Evolutionary conservation across 2,113 vertebrate genomes (phyloP), one percentile per base, ranked within the genome.

Genomic region (Antennarius striatus): DNA sequence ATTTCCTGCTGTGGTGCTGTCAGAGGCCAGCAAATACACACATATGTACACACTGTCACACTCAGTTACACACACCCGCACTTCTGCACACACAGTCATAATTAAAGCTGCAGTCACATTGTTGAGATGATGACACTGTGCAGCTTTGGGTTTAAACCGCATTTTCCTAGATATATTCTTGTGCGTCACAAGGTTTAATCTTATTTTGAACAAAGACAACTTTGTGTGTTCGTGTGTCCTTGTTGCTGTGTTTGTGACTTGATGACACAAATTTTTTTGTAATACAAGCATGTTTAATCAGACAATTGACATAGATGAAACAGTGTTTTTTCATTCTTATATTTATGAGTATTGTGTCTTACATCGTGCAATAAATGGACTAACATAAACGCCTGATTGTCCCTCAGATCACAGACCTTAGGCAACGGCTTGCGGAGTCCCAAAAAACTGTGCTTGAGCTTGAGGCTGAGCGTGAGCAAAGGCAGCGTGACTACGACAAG

Each of bases 401-500:
- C 64, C 28, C 0, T 42, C 78, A 99, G 96, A 95, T 98, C 82
- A 96, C 96, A 0, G 96, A 98, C 68, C 89, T 98, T 45, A 93
- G 96, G 46, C 96, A 98, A 88, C 94, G 97, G 64, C 90, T 98
- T 49, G 92, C 91, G 0, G 95, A 96, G 68, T 93, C 94, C 6
- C 94, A 96, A 88, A 96, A 95, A 81, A 93, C 94, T 1, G 91
- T 96, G 80, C 76, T 87, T 0, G 96, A 97, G 67, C 88, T 98
- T 74, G 97, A 98, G 88, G 89, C 94, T 0, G 96, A 98, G 60
- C 85, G 95, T 36, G 98, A 98, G 54, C 95, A 96, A 82, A 95
- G 94, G 69, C 98, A 98, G 89, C 89, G 98, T 0, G 98, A 99
- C 89, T 99, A 98, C 2, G 98, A 99, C 87, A 96, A 96, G 83